Evolutionary conservation across 2,888 invertebrate species (phyloP).

Genomic region (Leptopilina drosophilae): DNA sequence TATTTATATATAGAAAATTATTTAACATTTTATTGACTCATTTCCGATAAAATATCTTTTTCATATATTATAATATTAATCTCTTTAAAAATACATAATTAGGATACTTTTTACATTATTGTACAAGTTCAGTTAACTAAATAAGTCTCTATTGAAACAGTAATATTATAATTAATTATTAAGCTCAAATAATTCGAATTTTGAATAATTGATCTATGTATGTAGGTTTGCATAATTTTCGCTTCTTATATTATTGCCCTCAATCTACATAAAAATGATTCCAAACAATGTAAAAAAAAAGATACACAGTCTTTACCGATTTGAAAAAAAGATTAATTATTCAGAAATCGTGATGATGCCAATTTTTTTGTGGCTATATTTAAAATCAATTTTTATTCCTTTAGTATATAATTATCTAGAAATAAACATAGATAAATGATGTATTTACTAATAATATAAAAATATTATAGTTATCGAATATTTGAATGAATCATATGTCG

Average conservation of each 20-base stretch:
- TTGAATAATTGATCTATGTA: background rate
- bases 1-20: too few species aligned
- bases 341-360: background rate
- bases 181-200: background rate
- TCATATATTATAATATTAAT: too few species aligned
- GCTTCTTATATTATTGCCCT: background rate
- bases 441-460: background rate
- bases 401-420: background rate
- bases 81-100: too few species aligned
- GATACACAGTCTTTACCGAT: background rate
- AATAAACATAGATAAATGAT: background rate
- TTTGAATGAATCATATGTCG: background rate
- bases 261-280: background rate
- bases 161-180: background rate
- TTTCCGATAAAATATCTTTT: too few species aligned
- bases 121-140: too few species aligned
- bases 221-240: background rate
- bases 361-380: background rate
- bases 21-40: too few species aligned
- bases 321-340: background rate
- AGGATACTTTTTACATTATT: too few species aligned
- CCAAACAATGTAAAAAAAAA: background rate
- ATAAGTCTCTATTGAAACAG: too few species aligned
- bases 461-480: background rate
- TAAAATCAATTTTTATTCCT: background rate